Conservation (phyloP, 2,888 invertebrate genomes). For the Bugula neritina region DNA sequence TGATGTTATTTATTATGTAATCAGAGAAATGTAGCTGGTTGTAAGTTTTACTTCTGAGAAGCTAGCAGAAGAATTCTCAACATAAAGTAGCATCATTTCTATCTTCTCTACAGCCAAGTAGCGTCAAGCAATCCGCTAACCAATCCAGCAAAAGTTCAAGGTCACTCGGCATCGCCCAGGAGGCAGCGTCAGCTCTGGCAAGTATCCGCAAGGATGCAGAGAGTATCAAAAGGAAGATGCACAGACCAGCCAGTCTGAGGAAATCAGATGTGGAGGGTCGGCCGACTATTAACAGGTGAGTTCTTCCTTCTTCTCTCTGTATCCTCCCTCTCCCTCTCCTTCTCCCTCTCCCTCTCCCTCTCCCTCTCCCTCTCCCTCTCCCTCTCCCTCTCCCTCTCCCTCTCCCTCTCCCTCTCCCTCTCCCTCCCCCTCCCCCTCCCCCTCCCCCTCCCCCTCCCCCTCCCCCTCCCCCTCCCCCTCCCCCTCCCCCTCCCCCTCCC, state of each 20-base stretch:
- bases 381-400: slow-evolving; percentile 29
- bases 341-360: too few species aligned
- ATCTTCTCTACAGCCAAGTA: slow-evolving; percentile 36
- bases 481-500: too few species aligned
- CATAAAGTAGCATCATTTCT: background rate
- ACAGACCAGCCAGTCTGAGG: slow-evolving; percentile 11
- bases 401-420: slow-evolving; percentile 30
- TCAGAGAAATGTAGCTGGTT: too few species aligned
- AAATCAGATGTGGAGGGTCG: background rate
- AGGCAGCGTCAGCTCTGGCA: slow-evolving; percentile 15
- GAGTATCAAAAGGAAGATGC: slow-evolving; percentile 20
- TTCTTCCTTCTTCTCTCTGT: background rate
- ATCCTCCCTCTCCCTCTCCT: background rate
- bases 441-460: slow-evolving; percentile 30
- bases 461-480: too few species aligned
- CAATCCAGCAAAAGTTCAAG: slow-evolving; percentile 20
- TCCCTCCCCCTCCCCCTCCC: slow-evolving; percentile 30
- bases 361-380: too few species aligned
- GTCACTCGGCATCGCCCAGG: slow-evolving; percentile 23
- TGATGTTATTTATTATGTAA: too few species aligned
- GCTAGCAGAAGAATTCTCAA: too few species aligned
- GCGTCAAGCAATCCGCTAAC: slow-evolving; percentile 42
- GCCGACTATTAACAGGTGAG: slow-evolving; percentile 6
- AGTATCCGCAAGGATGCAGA: slow-evolving; percentile 23
- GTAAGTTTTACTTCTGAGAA: too few species aligned